Evolutionary conservation across 2,888 invertebrate genomes (phyloP).

Genomic region (Pocota personata): DNA sequence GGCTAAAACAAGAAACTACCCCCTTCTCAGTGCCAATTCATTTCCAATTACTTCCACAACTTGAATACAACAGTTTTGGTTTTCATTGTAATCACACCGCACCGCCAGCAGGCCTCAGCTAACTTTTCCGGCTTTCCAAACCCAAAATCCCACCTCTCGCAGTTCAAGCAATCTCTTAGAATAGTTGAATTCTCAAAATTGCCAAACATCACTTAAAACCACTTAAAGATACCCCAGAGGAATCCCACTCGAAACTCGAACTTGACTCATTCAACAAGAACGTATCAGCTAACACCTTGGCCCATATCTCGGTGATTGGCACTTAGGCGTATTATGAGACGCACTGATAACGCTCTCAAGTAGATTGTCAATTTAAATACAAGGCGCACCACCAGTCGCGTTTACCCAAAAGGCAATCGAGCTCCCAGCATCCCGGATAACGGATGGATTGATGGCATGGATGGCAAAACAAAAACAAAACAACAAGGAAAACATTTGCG

Average conservation of each 20-base stretch:
- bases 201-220: slow-evolving; percentile 65
- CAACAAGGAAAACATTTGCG: slow-evolving; percentile 57
- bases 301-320: slow-evolving; percentile 43
- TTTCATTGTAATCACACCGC: slow-evolving; percentile 30
- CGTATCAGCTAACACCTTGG: slow-evolving; percentile 61
- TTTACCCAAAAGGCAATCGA: slow-evolving; percentile 57
- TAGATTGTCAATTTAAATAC: slow-evolving; percentile 71
- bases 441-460: neutral
- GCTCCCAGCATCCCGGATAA: neutral
- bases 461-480: slow-evolving; percentile 45
- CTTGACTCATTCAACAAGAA: slow-evolving; percentile 33
- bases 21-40: slow-evolving; percentile 16
- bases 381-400: slow-evolving; percentile 20
- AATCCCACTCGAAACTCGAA: slow-evolving; percentile 36
- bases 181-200: slow-evolving; percentile 59
- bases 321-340: slow-evolving; percentile 69
- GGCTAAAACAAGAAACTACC: neutral
- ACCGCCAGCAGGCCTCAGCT: neutral
- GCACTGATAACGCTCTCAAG: slow-evolving; percentile 72
- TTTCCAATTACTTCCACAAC: slow-evolving; percentile 45
- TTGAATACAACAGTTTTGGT: slow-evolving; percentile 34
- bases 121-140: neutral
- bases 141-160: neutral
- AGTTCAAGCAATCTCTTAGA: neutral
- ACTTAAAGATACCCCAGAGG: slow-evolving; percentile 55